Base-by-base conservation (phyloP, 1,140 invertebrate genomes). In the Ips typographus region DNA sequence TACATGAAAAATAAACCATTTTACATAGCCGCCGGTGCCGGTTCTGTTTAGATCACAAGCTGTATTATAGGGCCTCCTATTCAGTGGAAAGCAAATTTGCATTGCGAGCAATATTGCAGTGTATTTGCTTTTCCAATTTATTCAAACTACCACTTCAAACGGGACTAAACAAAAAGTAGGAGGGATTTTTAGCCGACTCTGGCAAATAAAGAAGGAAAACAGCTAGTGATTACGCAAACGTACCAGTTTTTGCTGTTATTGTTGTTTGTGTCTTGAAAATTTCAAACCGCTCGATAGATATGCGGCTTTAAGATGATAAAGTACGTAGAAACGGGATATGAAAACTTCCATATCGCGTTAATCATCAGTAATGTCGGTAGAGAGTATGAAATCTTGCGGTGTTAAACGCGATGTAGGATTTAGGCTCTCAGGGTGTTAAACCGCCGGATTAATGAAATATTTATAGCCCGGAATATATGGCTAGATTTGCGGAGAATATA, bases 341-440 rank as follows among this genome's bases (percentile, higher is more conserved):
- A 47, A 47, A 47, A n/a, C 44, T 47, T 47, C 44, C 44, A 6
- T 47, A 6, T 56, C 36, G 38, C 38, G 7, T 56, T 56, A 56
- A 56, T 56, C 53, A 56, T 56, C 38, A 5, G 36, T 37, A 37
- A 56, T 56, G 38, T 56, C 53, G 53, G 38, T 56, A 22, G 6
- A 56, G 22, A 37, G 37, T 37, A 6, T 39, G 38, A 56, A 56
- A 39, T 56, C 38, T 56, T 56, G 53, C 38, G 53, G 53, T 56
- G 53, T 56, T 56, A 56, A 56, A 56, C 53, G 7, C 7, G n/a
- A 37, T 56, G 53, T 37, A 56, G n/a, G 38, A 22, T 39, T 56
- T 22, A 37, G 22, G 53, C 53, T 39, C 38, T 2, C 5, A 37
- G 53, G 53, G 53, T 56, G 53, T 56, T 56, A 56, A 56, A 56